Percentiles rank a stretch among this genome's conserved stretches.
Conservation (phyloP, 2,888 invertebrate genomes). For the Adela reaumurella region DNA sequence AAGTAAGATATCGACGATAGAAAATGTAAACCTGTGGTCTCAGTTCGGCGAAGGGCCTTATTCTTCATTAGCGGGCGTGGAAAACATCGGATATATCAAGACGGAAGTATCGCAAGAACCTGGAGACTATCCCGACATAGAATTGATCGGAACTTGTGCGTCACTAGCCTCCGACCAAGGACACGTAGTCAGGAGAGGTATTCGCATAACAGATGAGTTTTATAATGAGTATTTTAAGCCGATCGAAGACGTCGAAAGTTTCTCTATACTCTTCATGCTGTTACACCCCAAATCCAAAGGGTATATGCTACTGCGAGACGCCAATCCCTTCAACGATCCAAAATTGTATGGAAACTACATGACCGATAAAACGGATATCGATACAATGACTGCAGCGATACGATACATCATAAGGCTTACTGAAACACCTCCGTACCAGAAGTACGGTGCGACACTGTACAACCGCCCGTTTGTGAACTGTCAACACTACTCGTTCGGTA, state of each 20-base stretch:
- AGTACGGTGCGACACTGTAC: slow-evolving; percentile 56
- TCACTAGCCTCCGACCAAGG: slow-evolving; percentile 58
- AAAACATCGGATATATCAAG: slow-evolving; percentile 57
- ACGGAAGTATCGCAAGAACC: slow-evolving; percentile 52
- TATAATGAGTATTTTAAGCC: slow-evolving; percentile 37
- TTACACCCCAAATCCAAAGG: slow-evolving; percentile 65
- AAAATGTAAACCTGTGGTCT: slow-evolving; percentile 29
- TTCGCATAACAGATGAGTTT: slow-evolving; percentile 34
- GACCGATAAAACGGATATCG: slow-evolving; percentile 56
- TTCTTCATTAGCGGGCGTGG: slow-evolving; percentile 52
- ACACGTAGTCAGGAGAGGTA: slow-evolving; percentile 31
- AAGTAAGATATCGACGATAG: slow-evolving; percentile 24
- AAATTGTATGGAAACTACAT: slow-evolving; percentile 72
- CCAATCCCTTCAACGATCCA: slow-evolving; percentile 63
- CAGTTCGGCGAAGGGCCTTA: slow-evolving; percentile 49
- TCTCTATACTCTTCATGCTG: slow-evolving; percentile 50
- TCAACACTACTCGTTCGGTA: slow-evolving; percentile 42
- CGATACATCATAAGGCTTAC: slow-evolving; percentile 52
- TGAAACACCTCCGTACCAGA: slow-evolving; percentile 54
- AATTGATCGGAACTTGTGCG: slow-evolving; percentile 56
- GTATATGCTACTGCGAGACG: slow-evolving; percentile 57
- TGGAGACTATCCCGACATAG: slow-evolving; percentile 61
- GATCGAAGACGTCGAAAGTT: slow-evolving; percentile 39
- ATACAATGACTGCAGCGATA: slow-evolving; percentile 57
- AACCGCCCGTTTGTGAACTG: slow-evolving; percentile 55